Percentiles rank a stretch among this genome's conserved stretches.
Conservation (phyloP, 2,888 invertebrate species). For the Idaea dimidiata region DNA sequence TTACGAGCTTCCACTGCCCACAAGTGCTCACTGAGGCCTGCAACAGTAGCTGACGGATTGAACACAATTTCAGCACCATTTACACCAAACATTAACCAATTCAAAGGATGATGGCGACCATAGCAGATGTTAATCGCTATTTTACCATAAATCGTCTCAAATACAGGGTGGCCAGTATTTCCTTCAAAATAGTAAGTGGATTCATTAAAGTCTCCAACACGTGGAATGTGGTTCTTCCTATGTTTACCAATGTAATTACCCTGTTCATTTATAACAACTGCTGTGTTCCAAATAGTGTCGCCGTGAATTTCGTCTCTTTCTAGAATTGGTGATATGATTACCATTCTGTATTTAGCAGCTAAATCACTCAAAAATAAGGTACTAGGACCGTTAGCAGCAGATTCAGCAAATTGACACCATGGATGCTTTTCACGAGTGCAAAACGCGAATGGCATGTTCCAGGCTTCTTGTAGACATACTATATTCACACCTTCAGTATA, state of each 20-base stretch:
- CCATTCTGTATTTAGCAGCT: slow-evolving; percentile 92
- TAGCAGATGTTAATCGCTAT: slow-evolving; percentile 98
- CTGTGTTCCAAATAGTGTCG: slow-evolving; percentile 97
- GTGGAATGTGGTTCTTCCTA: slow-evolving; percentile 98
- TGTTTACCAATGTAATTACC: slow-evolving; percentile 96
- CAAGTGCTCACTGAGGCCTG: slow-evolving; percentile 91
- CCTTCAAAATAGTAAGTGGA: slow-evolving; percentile 99
- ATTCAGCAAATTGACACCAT: slow-evolving; percentile 99
- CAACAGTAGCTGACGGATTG: slow-evolving; percentile 98
- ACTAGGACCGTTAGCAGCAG: slow-evolving; percentile 91
- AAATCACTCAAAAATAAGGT: slow-evolving; percentile 89
- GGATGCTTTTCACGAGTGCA: slow-evolving; percentile 98
- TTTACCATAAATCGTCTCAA: slow-evolving; percentile 91
- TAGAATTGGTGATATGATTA: slow-evolving; percentile 96
- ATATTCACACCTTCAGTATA: slow-evolving; percentile 91
- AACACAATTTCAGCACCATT: slow-evolving; percentile 99
- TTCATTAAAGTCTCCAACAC: slow-evolving; percentile 99
- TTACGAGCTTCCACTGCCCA: slow-evolving; percentile 98
- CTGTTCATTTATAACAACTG: slow-evolving; percentile 93
- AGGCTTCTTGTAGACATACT: slow-evolving; percentile 97
- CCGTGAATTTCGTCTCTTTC: slow-evolving; percentile 94
- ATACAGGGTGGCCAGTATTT: slow-evolving; percentile 97
- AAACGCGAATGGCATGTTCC: slow-evolving; percentile 99
- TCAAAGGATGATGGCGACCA: slow-evolving; percentile 98
- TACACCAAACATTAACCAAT: slow-evolving; percentile 98